phyloP scores from a whole-genome alignment of 2,797 vertebrate genomes.

The Darevskia mixta region DNA sequence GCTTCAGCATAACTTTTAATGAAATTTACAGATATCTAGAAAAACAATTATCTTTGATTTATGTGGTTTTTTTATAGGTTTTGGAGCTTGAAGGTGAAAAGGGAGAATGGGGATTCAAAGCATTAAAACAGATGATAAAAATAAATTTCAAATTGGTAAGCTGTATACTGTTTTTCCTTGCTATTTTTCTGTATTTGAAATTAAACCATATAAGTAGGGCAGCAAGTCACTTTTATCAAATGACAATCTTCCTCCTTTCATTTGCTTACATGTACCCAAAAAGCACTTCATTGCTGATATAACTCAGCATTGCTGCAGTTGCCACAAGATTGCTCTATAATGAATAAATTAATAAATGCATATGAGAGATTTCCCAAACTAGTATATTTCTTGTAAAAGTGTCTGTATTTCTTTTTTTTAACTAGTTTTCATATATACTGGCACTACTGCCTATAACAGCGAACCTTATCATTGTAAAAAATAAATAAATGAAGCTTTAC shows the following conservation, averaged over 20 bases:
- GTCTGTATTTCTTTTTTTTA: not conserved
- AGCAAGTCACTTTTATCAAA: conserved; percentile 21
- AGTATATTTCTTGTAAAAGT: not conserved
- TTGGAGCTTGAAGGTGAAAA: conserved; percentile 99
- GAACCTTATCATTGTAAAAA: not conserved
- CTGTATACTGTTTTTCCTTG: conserved; percentile 13
- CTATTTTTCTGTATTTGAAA: conserved; percentile 16
- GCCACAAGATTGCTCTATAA: not conserved
- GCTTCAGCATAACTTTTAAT: not conserved
- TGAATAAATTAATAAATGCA: conserved; percentile 9
- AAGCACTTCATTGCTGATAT: not conserved
- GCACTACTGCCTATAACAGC: not conserved
- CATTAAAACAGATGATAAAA: conserved; percentile 99
- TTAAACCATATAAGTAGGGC: conserved; percentile 42
- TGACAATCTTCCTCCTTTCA: not conserved
- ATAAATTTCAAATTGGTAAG: conserved; percentile 99
- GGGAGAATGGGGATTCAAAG: conserved; percentile 99
- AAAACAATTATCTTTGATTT: conserved; percentile 47
- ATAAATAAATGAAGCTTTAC: not conserved
- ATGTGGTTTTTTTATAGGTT: conserved; percentile 81
- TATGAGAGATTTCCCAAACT: too few species aligned
- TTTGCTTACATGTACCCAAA: not conserved
- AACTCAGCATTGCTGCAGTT: not conserved
- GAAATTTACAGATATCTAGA: conserved; percentile 11
- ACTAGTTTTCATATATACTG: not conserved